Evolutionary conservation across 2,797 vertebrate species (phyloP), one percentile per base, ranked within the genome.

Genomic region (Lophius americanus): DNA sequence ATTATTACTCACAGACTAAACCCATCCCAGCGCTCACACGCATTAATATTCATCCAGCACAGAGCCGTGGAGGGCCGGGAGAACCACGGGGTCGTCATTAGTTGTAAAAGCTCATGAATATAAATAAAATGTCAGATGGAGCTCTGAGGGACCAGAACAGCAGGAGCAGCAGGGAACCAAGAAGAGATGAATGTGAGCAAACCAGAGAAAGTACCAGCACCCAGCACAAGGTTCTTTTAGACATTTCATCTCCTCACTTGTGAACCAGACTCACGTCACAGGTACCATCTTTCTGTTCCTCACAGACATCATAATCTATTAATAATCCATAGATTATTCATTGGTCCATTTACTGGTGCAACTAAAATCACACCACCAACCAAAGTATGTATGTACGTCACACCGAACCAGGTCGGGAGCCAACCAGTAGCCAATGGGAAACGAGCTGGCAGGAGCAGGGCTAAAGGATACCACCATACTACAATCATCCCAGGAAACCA

Each of bases 1-100:
- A 94, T 94, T 93, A 93, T n/a, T n/a, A n/a, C 89, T 92, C 91
- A 92, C 94, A 94, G 93, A 93, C 91, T 93, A 92, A 93, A 93
- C 88, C 89, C 90, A 93, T 92, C 89, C 91, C 88, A 85, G 72
- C 79, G 86, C 88, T 91, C 90, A 82, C 84, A 79, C 80, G 85
- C 91, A 94, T 95, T 94, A 92, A 94, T 94, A 94, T 94, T 94
- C 81, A 93, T 93, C 93, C 93, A 91, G 89, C 89, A 89, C 75
- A 87, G 91, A 89, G 78, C 71, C 76, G 92, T 91, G 86, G 89
- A 86, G 78, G 75, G 82, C 62, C 73, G 14, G 81, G 82, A 91
- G 91, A 91, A 92, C 87, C 90, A 91, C 82, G 74, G 71, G 84
- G 87, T 92, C 93, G 92, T 85, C 82, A 87, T 93, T 92, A 90